Conservation (phyloP, 2,888 invertebrate genomes). For the Marronus borbonicus region DNA sequence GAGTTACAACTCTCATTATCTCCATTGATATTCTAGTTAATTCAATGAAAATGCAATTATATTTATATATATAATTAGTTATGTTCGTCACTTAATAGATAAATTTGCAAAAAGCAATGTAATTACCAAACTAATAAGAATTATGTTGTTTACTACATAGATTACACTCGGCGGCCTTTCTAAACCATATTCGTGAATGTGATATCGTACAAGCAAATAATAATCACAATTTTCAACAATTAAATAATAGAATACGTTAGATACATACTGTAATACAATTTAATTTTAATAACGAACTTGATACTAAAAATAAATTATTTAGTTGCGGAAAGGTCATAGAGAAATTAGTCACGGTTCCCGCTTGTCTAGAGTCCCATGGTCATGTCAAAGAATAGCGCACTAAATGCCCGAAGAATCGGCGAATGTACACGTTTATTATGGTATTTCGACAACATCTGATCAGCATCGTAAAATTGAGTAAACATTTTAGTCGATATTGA, state of each 20-base stretch:
- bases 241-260: background rate
- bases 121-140: too few species aligned
- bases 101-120: too few species aligned
- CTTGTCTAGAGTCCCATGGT: slow-evolving; percentile 30
- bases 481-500: slow-evolving; percentile 68
- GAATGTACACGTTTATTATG: slow-evolving; percentile 40
- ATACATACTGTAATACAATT: background rate
- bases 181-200: too few species aligned
- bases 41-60: too few species aligned
- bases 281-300: slow-evolving; percentile 14
- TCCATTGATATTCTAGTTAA: too few species aligned
- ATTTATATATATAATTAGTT: too few species aligned
- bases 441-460: slow-evolving; percentile 58
- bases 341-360: slow-evolving; percentile 24
- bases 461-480: slow-evolving; percentile 65
- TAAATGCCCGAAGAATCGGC: slow-evolving; percentile 16
- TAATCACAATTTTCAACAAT: too few species aligned
- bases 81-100: too few species aligned
- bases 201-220: too few species aligned
- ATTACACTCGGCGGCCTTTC: too few species aligned
- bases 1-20: too few species aligned
- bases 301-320: slow-evolving; percentile 8
- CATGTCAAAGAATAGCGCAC: slow-evolving; percentile 13
- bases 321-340: slow-evolving; percentile 17
- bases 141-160: too few species aligned